Conservation (phyloP, 2,797 vertebrate genomes). For the Mareca strepera region DNA sequence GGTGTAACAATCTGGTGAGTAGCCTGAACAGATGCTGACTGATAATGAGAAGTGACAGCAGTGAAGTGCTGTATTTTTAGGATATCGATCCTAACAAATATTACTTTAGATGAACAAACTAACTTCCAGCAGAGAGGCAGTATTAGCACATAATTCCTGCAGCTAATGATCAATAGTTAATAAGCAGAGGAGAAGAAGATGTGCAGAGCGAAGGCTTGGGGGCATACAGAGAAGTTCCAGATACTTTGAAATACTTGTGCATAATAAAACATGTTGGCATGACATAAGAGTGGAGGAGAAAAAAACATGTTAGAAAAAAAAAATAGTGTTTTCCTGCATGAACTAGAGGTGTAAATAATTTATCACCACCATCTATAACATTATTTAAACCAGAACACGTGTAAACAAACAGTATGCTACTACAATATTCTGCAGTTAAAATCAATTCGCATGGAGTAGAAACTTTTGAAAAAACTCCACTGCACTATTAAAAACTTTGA, state of each 20-base stretch:
- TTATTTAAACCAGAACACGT: neutral
- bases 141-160: neutral
- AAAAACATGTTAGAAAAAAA: neutral
- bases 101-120: constrained; percentile 18
- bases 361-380: neutral
- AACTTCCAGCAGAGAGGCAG: neutral
- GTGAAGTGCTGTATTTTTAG: neutral
- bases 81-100: constrained; percentile 12
- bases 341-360: neutral
- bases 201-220: neutral
- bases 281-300: neutral
- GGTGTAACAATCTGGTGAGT: neutral
- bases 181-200: constrained; percentile 9
- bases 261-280: neutral
- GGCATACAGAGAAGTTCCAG: neutral
- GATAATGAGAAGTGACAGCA: neutral
- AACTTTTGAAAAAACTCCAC: neutral
- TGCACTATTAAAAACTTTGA: neutral
- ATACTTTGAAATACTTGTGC: neutral
- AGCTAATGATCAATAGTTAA: constrained; percentile 34
- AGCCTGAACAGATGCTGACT: neutral
- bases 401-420: neutral
- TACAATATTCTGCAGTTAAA: neutral
- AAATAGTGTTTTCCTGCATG: neutral
- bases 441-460: neutral